A percentile compares a stretch with the other conserved stretches of the same genome.
phyloP scores from a whole-genome alignment of 2,797 vertebrate species.

The Cuniculus paca region DNA sequence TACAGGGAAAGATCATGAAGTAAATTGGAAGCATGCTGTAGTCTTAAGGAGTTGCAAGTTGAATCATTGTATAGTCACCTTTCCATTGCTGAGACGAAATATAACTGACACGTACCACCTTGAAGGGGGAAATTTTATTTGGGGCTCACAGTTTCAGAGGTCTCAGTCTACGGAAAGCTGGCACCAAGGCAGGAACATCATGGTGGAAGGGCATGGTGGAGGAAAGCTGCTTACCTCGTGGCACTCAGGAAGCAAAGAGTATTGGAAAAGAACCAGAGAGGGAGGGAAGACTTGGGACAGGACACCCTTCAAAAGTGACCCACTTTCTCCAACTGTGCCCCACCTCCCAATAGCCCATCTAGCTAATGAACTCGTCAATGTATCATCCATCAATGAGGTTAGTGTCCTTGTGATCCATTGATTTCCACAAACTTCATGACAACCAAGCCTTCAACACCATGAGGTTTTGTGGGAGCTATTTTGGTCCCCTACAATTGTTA shows the following conservation, averaged over 20 bases:
- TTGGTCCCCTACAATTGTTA: background rate
- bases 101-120: background rate
- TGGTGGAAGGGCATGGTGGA: background rate
- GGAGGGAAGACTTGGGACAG: background rate
- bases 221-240: background rate
- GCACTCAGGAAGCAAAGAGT: background rate
- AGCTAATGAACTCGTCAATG: background rate
- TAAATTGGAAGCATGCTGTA: background rate
- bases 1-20: background rate
- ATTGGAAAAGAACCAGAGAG: background rate
- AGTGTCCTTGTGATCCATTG: background rate
- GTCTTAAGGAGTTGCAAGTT: background rate
- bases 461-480: background rate
- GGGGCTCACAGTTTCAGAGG: background rate
- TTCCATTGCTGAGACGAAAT: background rate
- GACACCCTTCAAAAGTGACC: background rate
- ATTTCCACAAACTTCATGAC: background rate
- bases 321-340: background rate
- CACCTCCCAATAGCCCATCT: background rate
- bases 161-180: background rate
- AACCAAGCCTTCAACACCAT: background rate
- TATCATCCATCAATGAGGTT: background rate
- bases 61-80: background rate
- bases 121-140: background rate
- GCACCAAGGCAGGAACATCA: background rate